A percentile compares a stretch with the other conserved stretches of the same genome.
Conservation (phyloP, 2,797 vertebrate species). For the Luscinia luscinia region DNA sequence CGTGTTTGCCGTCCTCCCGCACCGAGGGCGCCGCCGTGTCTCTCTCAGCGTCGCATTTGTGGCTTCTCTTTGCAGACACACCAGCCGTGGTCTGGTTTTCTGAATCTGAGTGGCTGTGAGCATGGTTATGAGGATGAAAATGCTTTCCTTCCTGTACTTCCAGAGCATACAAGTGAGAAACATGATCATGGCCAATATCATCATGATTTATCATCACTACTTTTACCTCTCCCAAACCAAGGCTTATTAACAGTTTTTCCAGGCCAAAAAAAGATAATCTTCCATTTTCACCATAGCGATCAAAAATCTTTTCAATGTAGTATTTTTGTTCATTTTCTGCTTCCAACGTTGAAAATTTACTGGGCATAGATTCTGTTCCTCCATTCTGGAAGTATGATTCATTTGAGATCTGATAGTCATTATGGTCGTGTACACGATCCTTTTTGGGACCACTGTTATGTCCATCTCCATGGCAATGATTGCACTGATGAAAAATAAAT, state of each 20-base stretch:
- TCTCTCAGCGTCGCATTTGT: conserved; percentile 73
- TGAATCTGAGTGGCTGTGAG: conserved; percentile 65
- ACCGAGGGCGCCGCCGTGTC: conserved; percentile 33
- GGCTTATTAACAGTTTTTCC: conserved; percentile 89
- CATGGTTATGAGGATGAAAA: conserved; percentile 77
- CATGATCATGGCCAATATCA: conserved; percentile 92
- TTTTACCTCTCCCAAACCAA: conserved; percentile 93
- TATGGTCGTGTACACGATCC: conserved; percentile 73
- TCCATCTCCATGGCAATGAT: conserved; percentile 86
- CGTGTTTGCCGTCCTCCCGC: conserved; percentile 60
- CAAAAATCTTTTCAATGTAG: conserved; percentile 94
- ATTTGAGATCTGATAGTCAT: conserved; percentile 87
- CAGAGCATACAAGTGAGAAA: conserved; percentile 91
- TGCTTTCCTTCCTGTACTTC: conserved; percentile 89
- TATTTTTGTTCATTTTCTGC: conserved; percentile 89
- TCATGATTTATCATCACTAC: conserved; percentile 90
- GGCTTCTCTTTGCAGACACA: conserved; percentile 60
- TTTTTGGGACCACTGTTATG: conserved; percentile 75
- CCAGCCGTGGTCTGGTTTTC: conserved; percentile 75
- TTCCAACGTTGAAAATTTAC: conserved; percentile 73
- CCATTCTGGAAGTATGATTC: conserved; percentile 77
- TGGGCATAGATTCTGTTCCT: conserved; percentile 51
- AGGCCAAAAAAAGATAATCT: conserved; percentile 91
- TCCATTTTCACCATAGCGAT: conserved; percentile 88
- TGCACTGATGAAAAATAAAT: conserved; percentile 92